Base-by-base conservation (phyloP, 2,797 vertebrate species). In the Lagocephalus sceleratus region DNA sequence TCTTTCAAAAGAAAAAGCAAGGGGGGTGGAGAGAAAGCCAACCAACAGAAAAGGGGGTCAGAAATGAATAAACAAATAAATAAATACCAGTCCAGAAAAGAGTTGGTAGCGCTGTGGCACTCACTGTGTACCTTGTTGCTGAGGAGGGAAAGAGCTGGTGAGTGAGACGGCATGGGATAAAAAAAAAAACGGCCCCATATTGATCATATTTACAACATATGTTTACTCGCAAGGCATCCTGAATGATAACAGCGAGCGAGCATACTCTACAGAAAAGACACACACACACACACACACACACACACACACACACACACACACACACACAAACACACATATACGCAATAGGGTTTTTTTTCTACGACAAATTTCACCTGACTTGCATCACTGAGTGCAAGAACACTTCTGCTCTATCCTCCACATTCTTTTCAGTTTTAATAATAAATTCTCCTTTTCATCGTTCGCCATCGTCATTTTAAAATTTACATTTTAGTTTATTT, bases 51-150 rank as follows among this genome's bases (percentile, higher is more conserved):
- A n/a, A 76, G 74, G 75, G 61, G 79, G 62, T 79, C 59, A 74
- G 64, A 83, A 87, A 89, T 83, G 76, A 89, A 87, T 77, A 83
- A 86, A 85, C 79, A 87, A 87, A 89, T 85, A 88, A 92, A 90
- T 91, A 92, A 91, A 91, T 92, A 92, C 91, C 91, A 90, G 89
- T 92, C 87, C 85, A 91, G 91, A 90, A 90, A 92, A 84, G 89
- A 88, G 86, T 92, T 90, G 73, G 89, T 81, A 85, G 86, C 83
- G 87, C 86, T 87, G 84, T 90, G 88, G 89, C 78, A 87, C 84
- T 91, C 90, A 90, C 88, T 90, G 89, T 90, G 86, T 87, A 91
- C 90, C 87, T 90, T 92, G 85, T 90, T 88, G 83, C 91, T 92
- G 91, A 91, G 89, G 90, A 92, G 87, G 90, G 87, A 92, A 91